Evolutionary conservation across 2,797 vertebrate genomes (phyloP), one percentile per base, ranked within the genome.

Genomic region (Aldrovandia affinis): DNA sequence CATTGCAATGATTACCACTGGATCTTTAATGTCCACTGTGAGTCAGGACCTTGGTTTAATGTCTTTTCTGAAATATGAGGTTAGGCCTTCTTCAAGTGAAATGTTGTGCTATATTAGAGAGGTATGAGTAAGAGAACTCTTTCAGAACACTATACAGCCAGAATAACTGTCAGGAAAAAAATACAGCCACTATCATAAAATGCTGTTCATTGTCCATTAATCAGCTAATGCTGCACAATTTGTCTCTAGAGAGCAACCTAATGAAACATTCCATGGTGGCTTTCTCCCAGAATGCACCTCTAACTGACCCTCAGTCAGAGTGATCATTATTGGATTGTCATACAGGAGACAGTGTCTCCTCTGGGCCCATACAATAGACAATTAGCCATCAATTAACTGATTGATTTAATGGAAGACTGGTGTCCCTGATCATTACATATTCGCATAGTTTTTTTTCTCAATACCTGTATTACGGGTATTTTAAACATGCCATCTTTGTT

Each of bases 311-410:
- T 25, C 18, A 8, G 15, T 47, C 25, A 10, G 25, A 83, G 55
- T 30, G 55, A 61, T 50, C 52, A 59, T 50, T 20, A 61, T 50
- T 42, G 82, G n/a, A 61, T 83, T 78, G 54, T 52, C 8, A 28
- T 78, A 63, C 15, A 33, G 39, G 68, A 83, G 50, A 42, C 22
- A 75, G 54, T n/a, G n/a, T 57, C 83, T 68, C 83, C 33, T 36
- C 28, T 30, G 20, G 39, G 47, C 59, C 28, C 59, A 79, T 52
- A 28, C 18, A 44, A 81, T 9, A 25, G 61, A 28, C 33, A 81
- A 59, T 84, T 73, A 75, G 55, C 78, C 65, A 81, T 47, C 63
- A 81, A 84, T 81, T 81, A 81, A 68, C 50, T 55, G 33, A 44
- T 20, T 55, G 14, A 36, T 39, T 39, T 39, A 33, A 42, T 36